Percentiles rank a stretch among this genome's conserved stretches.
Evolutionary conservation across 1,140 invertebrate genomes (phyloP).

Genomic region (Eueides isabella): DNA sequence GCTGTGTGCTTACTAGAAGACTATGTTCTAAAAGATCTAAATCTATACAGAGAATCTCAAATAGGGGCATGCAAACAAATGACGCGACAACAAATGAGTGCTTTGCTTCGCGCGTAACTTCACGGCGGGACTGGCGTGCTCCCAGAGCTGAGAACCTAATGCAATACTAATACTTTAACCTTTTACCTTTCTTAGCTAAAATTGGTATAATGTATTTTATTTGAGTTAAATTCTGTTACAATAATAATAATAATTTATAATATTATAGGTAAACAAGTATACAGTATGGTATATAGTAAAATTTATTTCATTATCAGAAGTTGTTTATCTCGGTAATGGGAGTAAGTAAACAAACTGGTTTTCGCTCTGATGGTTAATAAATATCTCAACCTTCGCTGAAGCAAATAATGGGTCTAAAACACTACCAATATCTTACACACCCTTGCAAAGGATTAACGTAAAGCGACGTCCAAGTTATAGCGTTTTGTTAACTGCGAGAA

Average conservation of each 20-base stretch:
- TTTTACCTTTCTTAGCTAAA: too few relatives aligned
- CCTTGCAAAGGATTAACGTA: slow-evolving; percentile 58
- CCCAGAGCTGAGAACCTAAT: too few relatives aligned
- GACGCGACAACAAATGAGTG: too few relatives aligned
- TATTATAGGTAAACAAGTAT: neutral
- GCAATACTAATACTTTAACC: too few relatives aligned
- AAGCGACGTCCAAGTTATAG: slow-evolving; percentile 28
- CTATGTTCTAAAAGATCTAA: too few relatives aligned
- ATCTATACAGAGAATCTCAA: too few relatives aligned
- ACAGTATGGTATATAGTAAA: neutral
- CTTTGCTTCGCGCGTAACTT: too few relatives aligned
- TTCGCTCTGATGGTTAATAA: slow-evolving; percentile 62
- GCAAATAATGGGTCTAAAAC: slow-evolving; percentile 62
- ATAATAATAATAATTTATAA: neutral
- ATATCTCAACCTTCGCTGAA: slow-evolving; percentile 60
- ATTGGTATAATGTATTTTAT: too few relatives aligned
- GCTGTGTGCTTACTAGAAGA: too few relatives aligned
- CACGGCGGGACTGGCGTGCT: too few relatives aligned
- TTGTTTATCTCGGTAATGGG: slow-evolving; percentile 62
- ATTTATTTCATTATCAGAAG: slow-evolving; percentile 53
- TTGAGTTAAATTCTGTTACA: too few relatives aligned
- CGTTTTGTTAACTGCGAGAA: slow-evolving; percentile 3
- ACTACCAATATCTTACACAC: slow-evolving; percentile 52
- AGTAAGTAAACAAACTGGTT: slow-evolving; percentile 55
- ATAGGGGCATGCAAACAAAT: too few relatives aligned